A percentile compares a stretch with the other conserved stretches of the same genome.
Conservation (phyloP, 2,113 vertebrate species). For the Porphyrio hochstetteri region DNA sequence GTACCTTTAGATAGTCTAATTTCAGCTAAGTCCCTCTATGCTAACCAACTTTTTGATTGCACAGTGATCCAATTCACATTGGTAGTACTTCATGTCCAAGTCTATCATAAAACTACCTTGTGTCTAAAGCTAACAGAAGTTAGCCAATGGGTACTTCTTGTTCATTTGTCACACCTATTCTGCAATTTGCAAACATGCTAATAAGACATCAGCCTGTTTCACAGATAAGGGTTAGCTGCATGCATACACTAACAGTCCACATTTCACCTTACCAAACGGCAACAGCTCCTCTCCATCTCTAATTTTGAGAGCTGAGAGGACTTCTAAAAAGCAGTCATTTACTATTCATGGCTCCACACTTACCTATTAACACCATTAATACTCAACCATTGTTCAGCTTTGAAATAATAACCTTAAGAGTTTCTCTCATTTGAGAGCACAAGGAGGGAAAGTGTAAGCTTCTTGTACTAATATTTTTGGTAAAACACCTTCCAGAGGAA, state of each 20-base stretch:
- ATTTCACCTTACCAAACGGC: neutral
- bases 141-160: neutral
- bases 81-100: neutral
- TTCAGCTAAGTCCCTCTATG: neutral
- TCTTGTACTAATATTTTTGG: neutral
- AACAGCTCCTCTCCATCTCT: neutral
- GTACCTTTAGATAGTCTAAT: neutral
- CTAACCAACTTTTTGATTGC: neutral
- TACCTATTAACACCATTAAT: neutral
- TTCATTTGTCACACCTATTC: neutral
- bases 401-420: too few species aligned
- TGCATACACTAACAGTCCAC: neutral
- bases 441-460: neutral
- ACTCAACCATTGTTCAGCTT: neutral
- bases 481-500: neutral
- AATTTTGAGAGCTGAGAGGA: neutral
- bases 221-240: neutral
- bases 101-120: neutral
- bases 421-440: neutral
- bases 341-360: neutral
- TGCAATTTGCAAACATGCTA: neutral
- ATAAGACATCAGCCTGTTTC: neutral
- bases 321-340: neutral
- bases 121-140: neutral
- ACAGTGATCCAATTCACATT: neutral